Conservation (phyloP, 2,113 vertebrate species). For the Murina feae region DNA sequence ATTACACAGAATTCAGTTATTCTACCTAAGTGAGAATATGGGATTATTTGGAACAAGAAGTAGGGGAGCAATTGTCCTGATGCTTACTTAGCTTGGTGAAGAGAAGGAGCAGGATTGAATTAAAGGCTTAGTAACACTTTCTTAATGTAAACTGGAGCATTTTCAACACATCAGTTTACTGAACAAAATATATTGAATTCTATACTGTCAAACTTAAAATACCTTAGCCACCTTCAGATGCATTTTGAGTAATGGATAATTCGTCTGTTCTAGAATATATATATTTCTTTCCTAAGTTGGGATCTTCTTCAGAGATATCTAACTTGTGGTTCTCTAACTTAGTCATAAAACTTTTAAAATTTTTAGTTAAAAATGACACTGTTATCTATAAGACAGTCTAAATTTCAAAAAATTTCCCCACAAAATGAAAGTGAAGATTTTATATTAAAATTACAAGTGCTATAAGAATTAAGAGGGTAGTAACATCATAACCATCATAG, state of each 20-base stretch:
- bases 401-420: background rate
- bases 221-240: background rate
- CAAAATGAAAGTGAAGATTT: slow-evolving; percentile 1
- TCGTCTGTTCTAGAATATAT: background rate
- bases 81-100: background rate
- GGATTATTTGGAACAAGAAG: background rate
- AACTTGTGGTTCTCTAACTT: background rate
- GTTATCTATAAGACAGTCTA: background rate
- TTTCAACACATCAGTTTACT: background rate
- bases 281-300: background rate
- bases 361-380: slow-evolving; percentile 26
- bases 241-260: background rate
- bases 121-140: background rate
- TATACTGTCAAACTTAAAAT: background rate
- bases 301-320: background rate
- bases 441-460: background rate
- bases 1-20: background rate
- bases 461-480: background rate
- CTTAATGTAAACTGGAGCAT: background rate
- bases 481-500: background rate
- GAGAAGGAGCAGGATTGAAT: background rate
- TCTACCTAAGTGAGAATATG: background rate
- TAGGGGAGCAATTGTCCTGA: background rate
- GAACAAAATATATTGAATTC: background rate
- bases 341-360: background rate